Base-by-base conservation (phyloP, 2,113 vertebrate species). In the Tragelaphus strepsiceros region DNA sequence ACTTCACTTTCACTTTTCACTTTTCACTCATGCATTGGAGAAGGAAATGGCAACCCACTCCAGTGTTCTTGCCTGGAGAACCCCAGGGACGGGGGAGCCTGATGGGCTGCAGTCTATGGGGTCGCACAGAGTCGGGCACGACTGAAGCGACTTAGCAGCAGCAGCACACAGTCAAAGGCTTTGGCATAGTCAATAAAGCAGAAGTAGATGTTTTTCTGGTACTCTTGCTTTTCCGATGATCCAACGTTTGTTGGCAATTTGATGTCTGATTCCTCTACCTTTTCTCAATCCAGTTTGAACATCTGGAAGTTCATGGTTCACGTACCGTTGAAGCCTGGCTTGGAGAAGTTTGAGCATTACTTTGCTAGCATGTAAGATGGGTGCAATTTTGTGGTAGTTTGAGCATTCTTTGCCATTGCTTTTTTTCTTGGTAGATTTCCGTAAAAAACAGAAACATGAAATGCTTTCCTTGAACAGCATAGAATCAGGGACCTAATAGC, bases 391-490 rank as follows among this genome's bases (percentile, higher is more conserved):
- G n/a, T 71, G 9, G n/a, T 71, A 35, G 17, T 71, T 22, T 21
- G n/a, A 71, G n/a, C 19, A 71, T 71, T 71, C 64, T 71, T 71
- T 35, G 64, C 5, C 17, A 35, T 71, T 71, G 64, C n/a, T 85
- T 78, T 74, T 74, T 92, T 82, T 88, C 35, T 94, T 88, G 78
- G 35, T 78, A 86, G 62, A 93, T 85, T 67, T 96, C 71, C 95
- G 3, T 83, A 93, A 91, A 97, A 88, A 54, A 3, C 3, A n/a
- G 28, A 95, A 96, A 67, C 11, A 71, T 61, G 22, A 91, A 82
- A 84, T 59, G 59, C 28, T 91, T 96, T 86, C 53, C 11, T 2
- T 82, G 49, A 4, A 67, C 14, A 77, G 93, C 28, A 61, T 12
- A 83, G 35, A 90, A 82, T 97, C 13, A 85, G 74, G 28, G 24